Evolutionary conservation across 2,113 vertebrate species (phyloP), one percentile per base, ranked within the genome.

Genomic region (Boulengeromyrus knoepffleri): DNA sequence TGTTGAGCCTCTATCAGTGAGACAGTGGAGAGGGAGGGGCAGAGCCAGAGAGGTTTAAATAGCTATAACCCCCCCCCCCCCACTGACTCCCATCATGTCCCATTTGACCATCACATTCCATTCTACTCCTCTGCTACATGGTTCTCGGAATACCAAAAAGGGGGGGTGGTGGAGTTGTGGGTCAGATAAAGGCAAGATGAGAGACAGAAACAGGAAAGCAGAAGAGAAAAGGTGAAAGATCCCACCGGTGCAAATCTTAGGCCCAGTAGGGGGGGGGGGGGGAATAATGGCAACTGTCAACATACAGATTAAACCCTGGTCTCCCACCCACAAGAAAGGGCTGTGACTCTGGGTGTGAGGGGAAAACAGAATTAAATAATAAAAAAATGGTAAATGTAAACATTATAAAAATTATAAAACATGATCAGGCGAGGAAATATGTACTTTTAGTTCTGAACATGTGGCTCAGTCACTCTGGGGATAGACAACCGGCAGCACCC

Each of bases 11-110:
- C 1, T 52, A 3, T 52, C 50, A 52, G 50, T 1, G 15, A 5
- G 94, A 93, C 91, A 3, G 24, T 24, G 19, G 53, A 24, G 5
- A 58, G 93, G 27, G 91, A 94, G 95, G 96, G 95, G 94, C 92
- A 94, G 93, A 92, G 91, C 80, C 91, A 90, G 92, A 80, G 53
- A 90, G 93, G 95, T 94, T 94, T 91, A 95, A 96, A 96, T 96
- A 96, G 93, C 93, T 93, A 91, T 92, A 95, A 95, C 95, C 74
- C 5, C 95, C 94, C 94, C 94, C 83, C 95, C 94, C 94, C 94
- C 24, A n/a, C 5, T 66, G 24, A 66, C 24, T 66, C 24, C 58
- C 58, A 53, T 17, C 52, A 53, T 5, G 52, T 19, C 15, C 94
- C 93, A 94, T 95, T 96, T 95, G 92, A 94, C 93, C 94, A 94